Conservation (phyloP, 1,140 invertebrate species). For the Meloidogyne floridensis region DNA sequence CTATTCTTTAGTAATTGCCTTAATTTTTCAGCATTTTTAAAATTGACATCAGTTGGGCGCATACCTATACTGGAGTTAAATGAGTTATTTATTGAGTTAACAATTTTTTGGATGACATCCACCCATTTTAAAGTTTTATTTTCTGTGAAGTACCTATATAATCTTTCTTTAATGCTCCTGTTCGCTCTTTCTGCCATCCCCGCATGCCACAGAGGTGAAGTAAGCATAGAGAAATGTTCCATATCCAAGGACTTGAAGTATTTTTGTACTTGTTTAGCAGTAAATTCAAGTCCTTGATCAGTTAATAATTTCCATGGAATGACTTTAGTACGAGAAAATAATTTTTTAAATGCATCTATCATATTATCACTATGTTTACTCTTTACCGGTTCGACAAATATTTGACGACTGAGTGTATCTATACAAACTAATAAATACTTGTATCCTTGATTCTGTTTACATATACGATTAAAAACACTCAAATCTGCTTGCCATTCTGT, state of each 20-base stretch:
- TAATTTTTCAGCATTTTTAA: constrained; percentile 31
- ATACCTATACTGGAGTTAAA: constrained; percentile 28
- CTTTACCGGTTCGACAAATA: no score
- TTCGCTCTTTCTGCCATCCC: no score
- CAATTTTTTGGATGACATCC: constrained; percentile 41
- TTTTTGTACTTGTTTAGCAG: no score
- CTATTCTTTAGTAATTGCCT: neutral
- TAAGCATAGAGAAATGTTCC: no score
- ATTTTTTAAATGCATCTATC: constrained; percentile 32
- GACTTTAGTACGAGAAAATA: constrained; percentile 33
- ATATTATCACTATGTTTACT: constrained; percentile 38
- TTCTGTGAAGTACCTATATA: constrained; percentile 45
- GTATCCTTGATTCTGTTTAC: no score
- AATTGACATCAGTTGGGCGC: constrained; percentile 31
- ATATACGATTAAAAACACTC: constrained; percentile 31
- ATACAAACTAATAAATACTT: no score
- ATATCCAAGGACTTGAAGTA: no score
- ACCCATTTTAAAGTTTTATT: no score
- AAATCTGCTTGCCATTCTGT: constrained; percentile 48
- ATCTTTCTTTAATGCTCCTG: constrained; percentile 44
- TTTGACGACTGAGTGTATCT: no score
- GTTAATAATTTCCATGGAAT: no score
- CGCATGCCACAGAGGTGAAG: no score
- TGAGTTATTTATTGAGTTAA: constrained; percentile 41
- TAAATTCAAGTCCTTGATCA: no score